Evolutionary conservation across 2,888 invertebrate genomes (phyloP), one percentile per base, ranked within the genome.

Genomic region (Drosophila nigricruria): DNA sequence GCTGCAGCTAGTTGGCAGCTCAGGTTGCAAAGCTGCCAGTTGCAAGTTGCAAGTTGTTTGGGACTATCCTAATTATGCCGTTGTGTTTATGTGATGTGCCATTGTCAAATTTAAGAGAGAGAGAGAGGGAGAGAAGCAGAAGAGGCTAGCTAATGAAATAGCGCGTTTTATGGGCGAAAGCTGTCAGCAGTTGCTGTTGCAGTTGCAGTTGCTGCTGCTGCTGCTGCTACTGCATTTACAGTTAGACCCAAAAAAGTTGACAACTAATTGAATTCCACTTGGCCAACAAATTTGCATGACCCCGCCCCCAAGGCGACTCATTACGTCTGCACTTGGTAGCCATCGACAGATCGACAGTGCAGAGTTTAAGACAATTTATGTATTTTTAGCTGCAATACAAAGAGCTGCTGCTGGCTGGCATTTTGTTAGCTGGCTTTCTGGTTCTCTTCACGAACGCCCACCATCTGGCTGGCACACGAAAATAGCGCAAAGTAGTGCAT

Each of bases 401-500:
- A 65, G 61, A 14, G 61, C 32, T 64, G 56, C 57, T 70, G 50
- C 42, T 20, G 38, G 54, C 66, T 73, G 50, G 45, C 58, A 57
- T 62, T 59, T 66, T 50, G 50, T 71, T 73, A 49, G 70, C 64
- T 67, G 64, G 25, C n/a, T 71, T 68, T 53, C 73, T 70, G 68
- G 58, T 66, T 70, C 66, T 77, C 83, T 53, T 70, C 80, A 74
- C 50, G 80, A 49, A 80, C 82, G 82, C 82, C 82, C 82, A 85
- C 87, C 82, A 83, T 83, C 83, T 83, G 82, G 82, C 74, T 66
- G 88, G 88, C 81, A 81, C 86, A 86, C 83, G 77, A 86, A 86
- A 86, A 88, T 86, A 84, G 88, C 84, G 86, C 87, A 88, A 86
- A 86, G 86, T 86, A 88, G 86, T 86, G 87, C 86, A 86, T 88